Evolutionary conservation across 2,113 vertebrate genomes (phyloP), one percentile per base, ranked within the genome.

Genomic region (Chaetodon auriga): DNA sequence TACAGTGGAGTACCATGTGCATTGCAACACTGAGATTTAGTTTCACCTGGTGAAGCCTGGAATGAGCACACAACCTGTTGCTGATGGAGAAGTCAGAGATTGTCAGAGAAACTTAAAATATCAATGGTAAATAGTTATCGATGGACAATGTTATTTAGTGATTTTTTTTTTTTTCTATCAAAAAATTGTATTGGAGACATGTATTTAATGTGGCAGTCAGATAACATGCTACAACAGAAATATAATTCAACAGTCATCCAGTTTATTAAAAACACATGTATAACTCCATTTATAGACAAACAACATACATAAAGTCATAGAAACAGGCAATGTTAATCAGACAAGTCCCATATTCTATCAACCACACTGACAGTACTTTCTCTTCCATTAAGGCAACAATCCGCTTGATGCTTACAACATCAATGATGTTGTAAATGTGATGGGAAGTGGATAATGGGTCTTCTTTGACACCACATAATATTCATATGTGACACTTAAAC

Each of bases 361-460:
- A 86, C 87, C 84, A 82, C 79, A 85, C 10, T 73, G 43, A 87
- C 62, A 75, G 74, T 76, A 84, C 73, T 11, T 78, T 78, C 75
- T 66, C 45, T 30, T 88, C 73, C 66, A 66, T 70, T 93, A 94
- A 94, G 93, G 93, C 93, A 94, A 86, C 84, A 68, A 61, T 86
- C 48, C 62, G 66, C 62, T 85, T 70, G 43, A 76, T 83, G 43
- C 57, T 84, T 68, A 64, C 68, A 90, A 54, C 74, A 84, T 86
- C 51, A 68, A 19, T 73, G 38, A 81, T 73, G 61, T 36, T 82
- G 57, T 13, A 30, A 73, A 75, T 84, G 68, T 79, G 61, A 84
- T 65, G 68, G 63, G 61, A 48, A 58, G 38, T 65, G 25, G 54
- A 74, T 68, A 55, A 60, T 68, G 19, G 64, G 7, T 72, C 48